phyloP scores from a whole-genome alignment of 2,113 vertebrate species.

The Lasiurus borealis region DNA sequence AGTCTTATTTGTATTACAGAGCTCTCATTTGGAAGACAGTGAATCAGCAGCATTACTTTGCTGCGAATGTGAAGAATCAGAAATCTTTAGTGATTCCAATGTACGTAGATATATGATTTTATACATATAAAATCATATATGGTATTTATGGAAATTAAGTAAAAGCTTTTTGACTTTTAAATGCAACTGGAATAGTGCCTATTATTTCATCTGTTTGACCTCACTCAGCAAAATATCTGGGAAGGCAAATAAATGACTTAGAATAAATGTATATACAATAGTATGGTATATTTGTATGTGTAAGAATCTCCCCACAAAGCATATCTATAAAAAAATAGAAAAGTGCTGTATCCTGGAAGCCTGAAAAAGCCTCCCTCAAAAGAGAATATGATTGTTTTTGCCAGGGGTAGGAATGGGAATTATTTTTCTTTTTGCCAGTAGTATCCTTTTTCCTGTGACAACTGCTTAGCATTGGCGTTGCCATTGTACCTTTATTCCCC shows the following conservation, averaged over 20 bases:
- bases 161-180: conserved; percentile 35
- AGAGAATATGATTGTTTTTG: conserved; percentile 38
- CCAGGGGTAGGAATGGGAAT: background rate
- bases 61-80: conserved; percentile 84
- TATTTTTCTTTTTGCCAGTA: background rate
- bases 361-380: conserved; percentile 7
- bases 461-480: conserved; percentile 18
- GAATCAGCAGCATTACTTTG: conserved; percentile 81
- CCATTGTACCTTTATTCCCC: background rate
- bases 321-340: conserved; percentile 17
- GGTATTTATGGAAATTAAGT: too few species aligned
- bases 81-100: conserved; percentile 83
- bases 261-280: background rate
- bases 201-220: conserved; percentile 44
- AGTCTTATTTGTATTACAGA: conserved; percentile 83
- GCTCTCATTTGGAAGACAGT: conserved; percentile 83
- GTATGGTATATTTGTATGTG: background rate
- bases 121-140: too few species aligned
- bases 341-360: background rate
- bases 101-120: conserved; percentile 82
- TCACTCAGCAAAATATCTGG: conserved; percentile 20
- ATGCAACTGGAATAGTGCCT: background rate
- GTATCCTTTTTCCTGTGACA: conserved; percentile 28
- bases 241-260: conserved; percentile 59
- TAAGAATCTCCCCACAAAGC: conserved; percentile 35